Conservation (phyloP, 2,888 invertebrate species). For the Caenorhabditis macrosperma region DNA sequence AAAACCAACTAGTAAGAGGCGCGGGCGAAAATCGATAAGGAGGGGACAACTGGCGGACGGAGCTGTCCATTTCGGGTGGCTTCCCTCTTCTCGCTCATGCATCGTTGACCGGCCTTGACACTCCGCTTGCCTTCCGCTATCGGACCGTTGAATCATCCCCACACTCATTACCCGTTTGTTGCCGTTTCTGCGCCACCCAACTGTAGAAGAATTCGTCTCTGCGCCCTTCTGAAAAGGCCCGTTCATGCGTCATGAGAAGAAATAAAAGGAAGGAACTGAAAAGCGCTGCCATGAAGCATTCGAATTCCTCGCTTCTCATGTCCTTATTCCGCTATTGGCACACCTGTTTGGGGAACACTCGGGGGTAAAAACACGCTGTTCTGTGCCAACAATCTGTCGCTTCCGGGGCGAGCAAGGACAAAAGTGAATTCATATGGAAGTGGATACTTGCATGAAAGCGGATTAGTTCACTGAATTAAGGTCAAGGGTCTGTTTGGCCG, state of each 20-base stretch:
- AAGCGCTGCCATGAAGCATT: neutral
- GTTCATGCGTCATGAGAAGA: neutral
- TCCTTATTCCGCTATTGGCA: neutral
- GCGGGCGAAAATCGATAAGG: constrained; percentile 25
- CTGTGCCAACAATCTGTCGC: neutral
- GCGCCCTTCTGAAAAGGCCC: neutral
- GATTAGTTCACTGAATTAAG: constrained; percentile 33
- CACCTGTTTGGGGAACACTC: constrained; percentile 3
- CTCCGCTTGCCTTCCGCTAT: constrained; percentile 37
- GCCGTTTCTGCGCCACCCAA: constrained; percentile 22
- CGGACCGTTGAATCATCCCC: constrained; percentile 51
- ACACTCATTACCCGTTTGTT: constrained; percentile 48
- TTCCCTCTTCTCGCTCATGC: constrained; percentile 25
- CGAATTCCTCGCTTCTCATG: neutral
- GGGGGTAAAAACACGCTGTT: neutral
- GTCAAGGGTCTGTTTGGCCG: constrained; percentile 20
- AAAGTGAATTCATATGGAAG: neutral
- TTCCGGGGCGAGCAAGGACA: neutral
- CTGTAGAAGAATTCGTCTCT: neutral
- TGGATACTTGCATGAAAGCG: neutral
- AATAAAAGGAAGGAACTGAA: neutral
- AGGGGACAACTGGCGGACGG: neutral
- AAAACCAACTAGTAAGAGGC: constrained; percentile 18
- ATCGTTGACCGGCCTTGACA: constrained; percentile 54
- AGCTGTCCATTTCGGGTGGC: constrained; percentile 27